Base-by-base conservation (phyloP, 2,113 vertebrate species). In the Channa argus region DNA sequence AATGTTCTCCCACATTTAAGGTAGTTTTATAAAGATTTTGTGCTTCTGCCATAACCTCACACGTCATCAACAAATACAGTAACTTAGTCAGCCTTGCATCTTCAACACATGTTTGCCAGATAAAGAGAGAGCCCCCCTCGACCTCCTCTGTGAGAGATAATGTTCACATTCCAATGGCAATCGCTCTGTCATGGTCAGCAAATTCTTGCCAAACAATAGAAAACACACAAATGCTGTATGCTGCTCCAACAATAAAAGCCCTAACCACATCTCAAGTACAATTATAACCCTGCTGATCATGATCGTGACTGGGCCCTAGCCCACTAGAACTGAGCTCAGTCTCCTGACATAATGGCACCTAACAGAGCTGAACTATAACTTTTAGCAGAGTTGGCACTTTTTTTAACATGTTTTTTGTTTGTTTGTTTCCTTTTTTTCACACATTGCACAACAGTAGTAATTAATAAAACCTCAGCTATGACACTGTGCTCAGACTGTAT, bases 51-150 rank as follows among this genome's bases (percentile, higher is more conserved):
- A 59, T 80, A 69, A 77, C 60, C 75, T 74, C 55, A 38, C 63
- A 76, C 63, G 75, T 70, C 53, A 14, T 43, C 12, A 34, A 52
- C 60, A 60, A 78, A 90, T 76, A 68, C 75, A 75, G 24, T 74
- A 70, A 50, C 63, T 79, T 36, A 56, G 74, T 79, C 68, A 63
- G 62, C n/a, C 4, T 73, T 79, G 36, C 46, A 74, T 80, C 88
- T 61, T 61, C 74, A 79, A 71, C 88, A 89, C 70, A 89, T 67
- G 62, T 85, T n/a, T 50, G 72, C 68, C 77, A n/a, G 75, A 90
- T 79, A 74, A 83, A 71, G 74, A 70, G 36, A 72, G 64, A 71
- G 63, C 77, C 54, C 77, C 82, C 69, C 44, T 49, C 50, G 13
- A 74, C 71, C 72, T 67, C 75, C 41, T 67, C 59, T 62, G 61